A percentile compares a stretch with the other conserved stretches of the same genome.
Evolutionary conservation across 2,888 invertebrate species (phyloP).

Genomic region (Drosophila fungiperda): DNA sequence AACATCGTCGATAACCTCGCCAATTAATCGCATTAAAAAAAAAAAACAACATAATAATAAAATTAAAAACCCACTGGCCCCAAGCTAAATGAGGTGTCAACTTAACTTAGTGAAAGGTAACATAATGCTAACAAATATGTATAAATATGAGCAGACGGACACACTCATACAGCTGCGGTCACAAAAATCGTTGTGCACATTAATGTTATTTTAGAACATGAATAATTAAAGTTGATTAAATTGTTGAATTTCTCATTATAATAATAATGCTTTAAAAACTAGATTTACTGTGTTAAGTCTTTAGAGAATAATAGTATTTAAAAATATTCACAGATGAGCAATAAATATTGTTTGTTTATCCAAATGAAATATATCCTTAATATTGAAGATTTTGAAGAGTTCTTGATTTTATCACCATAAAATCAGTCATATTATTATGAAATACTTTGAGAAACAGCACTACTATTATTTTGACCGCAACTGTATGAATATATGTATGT

Average conservation of each 20-base stretch:
- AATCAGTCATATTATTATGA: neutral
- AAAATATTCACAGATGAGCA: neutral
- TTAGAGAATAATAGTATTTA: neutral
- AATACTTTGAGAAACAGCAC: neutral
- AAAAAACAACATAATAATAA: neutral
- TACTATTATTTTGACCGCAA: neutral
- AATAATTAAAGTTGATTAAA: neutral
- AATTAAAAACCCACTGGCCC: slow-evolving; percentile 18
- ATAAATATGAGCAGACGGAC: neutral
- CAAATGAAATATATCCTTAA: neutral
- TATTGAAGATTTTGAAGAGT: neutral
- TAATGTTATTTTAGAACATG: neutral
- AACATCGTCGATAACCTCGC: slow-evolving; percentile 24
- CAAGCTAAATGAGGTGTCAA: slow-evolving; percentile 81
- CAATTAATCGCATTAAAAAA: slow-evolving; percentile 65
- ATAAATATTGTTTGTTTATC: neutral
- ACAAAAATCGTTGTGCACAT: neutral
- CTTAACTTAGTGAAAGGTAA: slow-evolving; percentile 82
- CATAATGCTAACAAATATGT: slow-evolving; percentile 75
- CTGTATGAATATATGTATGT: neutral
- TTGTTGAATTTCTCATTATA: neutral
- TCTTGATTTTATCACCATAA: neutral
- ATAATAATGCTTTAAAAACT: neutral
- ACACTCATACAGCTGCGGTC: neutral
- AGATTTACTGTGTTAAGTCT: neutral